Base-by-base conservation (phyloP, 2,888 invertebrate genomes). In the Euproctis similis region DNA sequence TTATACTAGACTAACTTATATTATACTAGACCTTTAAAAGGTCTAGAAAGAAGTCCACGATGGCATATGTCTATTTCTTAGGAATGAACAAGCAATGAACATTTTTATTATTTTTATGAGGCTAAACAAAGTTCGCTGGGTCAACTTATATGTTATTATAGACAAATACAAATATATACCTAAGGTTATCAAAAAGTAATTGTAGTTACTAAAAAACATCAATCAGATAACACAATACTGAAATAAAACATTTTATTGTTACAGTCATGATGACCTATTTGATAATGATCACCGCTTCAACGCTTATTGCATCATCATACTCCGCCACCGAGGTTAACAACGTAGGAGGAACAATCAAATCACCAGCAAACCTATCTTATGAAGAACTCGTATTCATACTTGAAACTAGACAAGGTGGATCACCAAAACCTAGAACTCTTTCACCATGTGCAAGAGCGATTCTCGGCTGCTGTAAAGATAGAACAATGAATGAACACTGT, bases 381-480 rank as follows among this genome's bases (percentile, higher is more conserved):
- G 61, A 75, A 19, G 82, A 82, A 33, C 38, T 81, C 1, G 20
- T 60, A n/a, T 78, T 58, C 29, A 72, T 82, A 21, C 33, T 72
- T 0, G 44, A 59, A 38, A 42, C 50, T 0, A 65, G 63, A 31
- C 53, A 40, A 19, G 78, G 80, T 1, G 42, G 51, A 5, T 9
- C 24, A 1, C 28, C 24, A 5, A 7, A 48, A 3, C 58, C 62
- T 0, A 68, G 55, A 22, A 47, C 35, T 12, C 77, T 90, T 1
- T 82, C 88, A 5, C 84, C 86, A 1, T 94, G 94, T 52, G 88
- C 91, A 0, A 89, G 91, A 88, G 93, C 93, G 0, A 90, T 93
- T 26, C 73, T 92, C 4, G 87, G 89, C 1, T 94, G 94, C 56
- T 94, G 94, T 53, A 77, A 88, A 1, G 66, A 72, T 0, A 61